phyloP scores from a whole-genome alignment of 1,140 invertebrate species.

The Araneus ventricosus region DNA sequence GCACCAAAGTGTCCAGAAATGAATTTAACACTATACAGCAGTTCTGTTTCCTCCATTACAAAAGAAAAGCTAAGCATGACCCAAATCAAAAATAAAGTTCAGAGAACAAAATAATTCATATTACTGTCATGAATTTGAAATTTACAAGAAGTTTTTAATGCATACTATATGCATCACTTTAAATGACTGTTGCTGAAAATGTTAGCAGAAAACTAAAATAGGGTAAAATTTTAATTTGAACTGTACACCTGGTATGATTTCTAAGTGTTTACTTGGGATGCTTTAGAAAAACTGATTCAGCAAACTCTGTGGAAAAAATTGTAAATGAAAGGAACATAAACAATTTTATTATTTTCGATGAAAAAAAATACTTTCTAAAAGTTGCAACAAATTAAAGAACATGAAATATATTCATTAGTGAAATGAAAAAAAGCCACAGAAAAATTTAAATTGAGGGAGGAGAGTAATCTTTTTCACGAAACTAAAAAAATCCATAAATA shows the following conservation, averaged over 20 bases:
- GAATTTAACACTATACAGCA: not conserved
- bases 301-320: too few relatives aligned
- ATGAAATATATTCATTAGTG: too few relatives aligned
- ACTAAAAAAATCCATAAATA: too few relatives aligned
- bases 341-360: too few relatives aligned
- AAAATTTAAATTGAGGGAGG: too few relatives aligned
- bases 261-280: not conserved
- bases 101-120: not conserved
- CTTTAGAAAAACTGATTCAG: not conserved
- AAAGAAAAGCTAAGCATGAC: not conserved
- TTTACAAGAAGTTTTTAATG: too few relatives aligned
- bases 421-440: too few relatives aligned
- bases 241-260: slow-evolving; percentile 8
- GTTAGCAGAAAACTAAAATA: not conserved
- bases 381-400: too few relatives aligned
- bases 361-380: too few relatives aligned
- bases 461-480: too few relatives aligned
- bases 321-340: too few relatives aligned
- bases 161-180: not conserved
- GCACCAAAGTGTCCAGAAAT: not conserved
- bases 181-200: not conserved
- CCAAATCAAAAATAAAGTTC: not conserved
- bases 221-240: not conserved
- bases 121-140: too few relatives aligned
- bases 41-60: not conserved